phyloP scores from a whole-genome alignment of 2,888 invertebrate genomes.

The Stenodema calcarata region DNA sequence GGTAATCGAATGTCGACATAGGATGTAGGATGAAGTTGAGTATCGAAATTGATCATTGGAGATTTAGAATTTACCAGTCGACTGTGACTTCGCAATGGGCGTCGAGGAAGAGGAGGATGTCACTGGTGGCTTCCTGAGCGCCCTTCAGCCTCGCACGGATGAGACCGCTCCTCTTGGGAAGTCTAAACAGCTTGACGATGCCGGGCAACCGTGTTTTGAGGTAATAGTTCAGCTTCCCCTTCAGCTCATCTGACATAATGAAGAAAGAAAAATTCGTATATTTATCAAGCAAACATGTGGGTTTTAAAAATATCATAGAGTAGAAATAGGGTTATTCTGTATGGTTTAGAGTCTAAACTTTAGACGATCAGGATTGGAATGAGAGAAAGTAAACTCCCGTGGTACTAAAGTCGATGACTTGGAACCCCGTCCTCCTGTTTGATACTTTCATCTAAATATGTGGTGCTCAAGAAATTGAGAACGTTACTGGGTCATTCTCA shows the following conservation, averaged over 20 bases:
- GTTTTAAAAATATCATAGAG: no score
- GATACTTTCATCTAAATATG: no score
- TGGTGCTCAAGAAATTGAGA: no score
- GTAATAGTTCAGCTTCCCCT: constrained; percentile 80
- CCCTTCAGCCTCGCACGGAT: constrained; percentile 90
- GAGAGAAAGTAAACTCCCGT: no score
- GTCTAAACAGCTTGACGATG: constrained; percentile 77
- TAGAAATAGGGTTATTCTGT: no score
- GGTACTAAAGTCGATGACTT: no score
- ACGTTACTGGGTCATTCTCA: no score
- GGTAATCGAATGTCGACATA: no score
- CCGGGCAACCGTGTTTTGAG: constrained; percentile 73
- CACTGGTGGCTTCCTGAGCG: constrained; percentile 80
- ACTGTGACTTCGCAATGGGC: constrained; percentile 87
- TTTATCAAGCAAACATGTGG: constrained; percentile 19
- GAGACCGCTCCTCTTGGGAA: constrained; percentile 80
- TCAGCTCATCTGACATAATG: constrained; percentile 65
- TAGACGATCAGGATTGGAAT: no score
- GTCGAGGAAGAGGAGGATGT: constrained; percentile 85
- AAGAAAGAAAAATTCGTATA: neutral
- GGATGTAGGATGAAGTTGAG: neutral
- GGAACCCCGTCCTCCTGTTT: no score
- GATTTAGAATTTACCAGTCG: constrained; percentile 68
- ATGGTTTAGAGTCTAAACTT: no score
- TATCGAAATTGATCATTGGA: neutral